Evolutionary conservation across 2,888 invertebrate species (phyloP).

Genomic region (Oxystoma pomonae): DNA sequence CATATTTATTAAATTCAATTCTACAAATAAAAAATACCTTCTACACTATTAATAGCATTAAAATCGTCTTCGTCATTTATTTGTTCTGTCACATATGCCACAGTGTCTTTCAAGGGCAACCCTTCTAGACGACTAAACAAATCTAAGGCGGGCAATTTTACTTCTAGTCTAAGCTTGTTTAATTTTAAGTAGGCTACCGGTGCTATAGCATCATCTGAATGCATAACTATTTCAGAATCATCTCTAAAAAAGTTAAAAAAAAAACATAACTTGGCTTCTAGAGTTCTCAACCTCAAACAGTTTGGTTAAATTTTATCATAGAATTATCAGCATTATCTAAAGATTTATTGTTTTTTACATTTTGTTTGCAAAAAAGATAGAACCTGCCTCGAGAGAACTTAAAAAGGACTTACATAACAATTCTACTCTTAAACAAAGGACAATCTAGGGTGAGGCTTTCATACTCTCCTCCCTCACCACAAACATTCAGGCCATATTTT

Average conservation of each 20-base stretch:
- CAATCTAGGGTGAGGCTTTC: slow-evolving; percentile 98
- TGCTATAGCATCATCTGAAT: slow-evolving; percentile 88
- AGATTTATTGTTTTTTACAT: no score
- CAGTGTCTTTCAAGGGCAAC: slow-evolving; percentile 43
- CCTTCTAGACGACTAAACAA: slow-evolving; percentile 38
- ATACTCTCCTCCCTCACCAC: slow-evolving; percentile 99
- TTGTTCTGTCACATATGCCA: slow-evolving; percentile 43
- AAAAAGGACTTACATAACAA: slow-evolving; percentile 85
- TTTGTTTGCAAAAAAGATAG: no score
- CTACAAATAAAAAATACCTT: no score
- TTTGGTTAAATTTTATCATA: not conserved
- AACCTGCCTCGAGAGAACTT: no score
- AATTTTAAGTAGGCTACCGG: slow-evolving; percentile 93
- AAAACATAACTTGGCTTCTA: no score
- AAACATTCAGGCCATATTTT: slow-evolving; percentile 92
- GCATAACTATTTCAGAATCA: slow-evolving; percentile 80
- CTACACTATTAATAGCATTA: slow-evolving; percentile 32
- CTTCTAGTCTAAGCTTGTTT: slow-evolving; percentile 73
- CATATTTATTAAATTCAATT: no score
- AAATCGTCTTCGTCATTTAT: slow-evolving; percentile 41
- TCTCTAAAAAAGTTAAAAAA: slow-evolving; percentile 56
- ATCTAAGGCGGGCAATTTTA: slow-evolving; percentile 52
- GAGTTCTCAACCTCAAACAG: no score
- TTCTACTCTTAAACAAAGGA: slow-evolving; percentile 86
- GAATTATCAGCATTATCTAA: no score